Percentiles rank a stretch among this genome's conserved stretches.
Conservation (phyloP, 2,888 invertebrate genomes). For the Ichneumoninae sp. region DNA sequence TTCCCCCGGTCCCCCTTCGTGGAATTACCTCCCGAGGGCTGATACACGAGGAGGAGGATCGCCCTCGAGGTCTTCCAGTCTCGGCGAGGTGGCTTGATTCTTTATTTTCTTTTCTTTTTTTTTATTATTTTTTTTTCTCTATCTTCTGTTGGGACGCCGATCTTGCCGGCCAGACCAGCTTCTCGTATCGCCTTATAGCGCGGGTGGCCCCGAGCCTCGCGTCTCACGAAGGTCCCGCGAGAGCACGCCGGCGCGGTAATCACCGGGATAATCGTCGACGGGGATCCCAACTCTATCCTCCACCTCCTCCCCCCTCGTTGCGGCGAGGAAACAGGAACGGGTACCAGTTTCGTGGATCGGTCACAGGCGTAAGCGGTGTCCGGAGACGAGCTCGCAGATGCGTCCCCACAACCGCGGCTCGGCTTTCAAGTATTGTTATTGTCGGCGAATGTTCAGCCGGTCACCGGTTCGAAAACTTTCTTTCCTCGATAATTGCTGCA, state of each 20-base stretch:
- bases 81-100: constrained; percentile 64
- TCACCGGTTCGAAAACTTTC: not conserved
- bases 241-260: constrained; percentile 60
- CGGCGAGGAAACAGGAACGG: constrained; percentile 6
- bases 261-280: constrained; percentile 65
- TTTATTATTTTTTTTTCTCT: constrained; percentile 28
- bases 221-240: constrained; percentile 62
- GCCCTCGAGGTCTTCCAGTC: constrained; percentile 75
- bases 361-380: not conserved
- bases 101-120: constrained; percentile 10
- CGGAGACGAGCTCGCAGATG: not conserved
- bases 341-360: constrained; percentile 33
- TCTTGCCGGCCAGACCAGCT: constrained; percentile 44
- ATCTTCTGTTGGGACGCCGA: constrained; percentile 44
- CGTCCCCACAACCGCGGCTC: not conserved
- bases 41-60: constrained; percentile 62
- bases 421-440: constrained; percentile 7
- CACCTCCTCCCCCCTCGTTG: constrained; percentile 13
- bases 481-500: not conserved
- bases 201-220: constrained; percentile 61
- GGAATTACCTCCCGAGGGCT: constrained; percentile 55
- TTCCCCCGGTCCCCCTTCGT: constrained; percentile 53
- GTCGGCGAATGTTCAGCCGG: not conserved
- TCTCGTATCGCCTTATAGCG: constrained; percentile 50
- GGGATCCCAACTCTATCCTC: constrained; percentile 36